These are phyloP conservation scores for Meleagris gallopavo DNA, from an alignment of 2,113 vertebrate genomes.

Conservation along the genomic window DNA sequence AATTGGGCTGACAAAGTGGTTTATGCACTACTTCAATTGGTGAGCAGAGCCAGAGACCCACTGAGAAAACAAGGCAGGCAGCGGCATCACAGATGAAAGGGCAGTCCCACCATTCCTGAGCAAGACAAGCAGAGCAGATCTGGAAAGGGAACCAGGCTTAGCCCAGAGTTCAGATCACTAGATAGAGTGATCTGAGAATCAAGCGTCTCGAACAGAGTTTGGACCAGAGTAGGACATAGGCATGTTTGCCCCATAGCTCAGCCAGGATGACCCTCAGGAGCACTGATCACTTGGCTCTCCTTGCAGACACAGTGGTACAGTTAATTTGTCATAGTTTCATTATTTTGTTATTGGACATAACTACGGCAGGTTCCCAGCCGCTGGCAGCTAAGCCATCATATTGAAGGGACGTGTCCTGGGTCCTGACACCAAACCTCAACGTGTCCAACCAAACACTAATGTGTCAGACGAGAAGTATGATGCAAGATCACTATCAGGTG, in stretches of 20 bases:
- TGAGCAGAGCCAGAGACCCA: not conserved
- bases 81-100: not conserved
- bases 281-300: not conserved
- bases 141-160: not conserved
- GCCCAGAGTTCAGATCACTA: not conserved
- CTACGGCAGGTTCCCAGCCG: not conserved
- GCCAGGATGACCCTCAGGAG: not conserved
- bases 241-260: not conserved
- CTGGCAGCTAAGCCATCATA: fast-evolving
- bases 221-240: not conserved
- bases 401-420: not conserved
- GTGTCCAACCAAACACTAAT: no score
- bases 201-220: not conserved
- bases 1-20: not conserved
- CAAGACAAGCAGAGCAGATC: not conserved
- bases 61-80: not conserved
- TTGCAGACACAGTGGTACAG: fast-evolving
- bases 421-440: not conserved
- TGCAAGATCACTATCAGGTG: not conserved
- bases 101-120: not conserved
- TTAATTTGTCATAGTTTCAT: not conserved
- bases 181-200: not conserved
- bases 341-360: no score
- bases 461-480: not conserved
- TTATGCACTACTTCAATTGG: not conserved